These are phyloP conservation scores for Cyclophora punctaria DNA, from an alignment of 2,888 invertebrate genomes.

Conservation along the genomic window DNA sequence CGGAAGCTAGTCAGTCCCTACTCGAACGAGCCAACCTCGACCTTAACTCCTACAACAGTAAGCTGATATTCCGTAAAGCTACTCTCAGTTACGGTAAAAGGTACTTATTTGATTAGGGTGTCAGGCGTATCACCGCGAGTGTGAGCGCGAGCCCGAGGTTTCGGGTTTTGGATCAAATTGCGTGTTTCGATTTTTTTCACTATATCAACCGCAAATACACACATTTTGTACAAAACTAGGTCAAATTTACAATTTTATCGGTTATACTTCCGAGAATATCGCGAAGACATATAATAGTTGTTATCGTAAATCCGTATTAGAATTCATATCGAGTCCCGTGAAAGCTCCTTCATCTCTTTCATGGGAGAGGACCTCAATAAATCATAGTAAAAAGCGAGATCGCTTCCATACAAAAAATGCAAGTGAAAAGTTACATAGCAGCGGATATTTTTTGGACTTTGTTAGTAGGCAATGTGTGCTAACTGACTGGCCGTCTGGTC, in stretches of 20 bases:
- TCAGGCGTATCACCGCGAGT: constrained; percentile 73
- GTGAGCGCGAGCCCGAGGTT: constrained; percentile 67
- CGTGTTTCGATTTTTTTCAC: constrained; percentile 65
- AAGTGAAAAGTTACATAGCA: constrained; percentile 23
- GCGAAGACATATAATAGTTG: constrained; percentile 27
- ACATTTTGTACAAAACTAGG: neutral
- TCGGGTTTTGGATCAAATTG: constrained; percentile 72
- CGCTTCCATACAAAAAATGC: constrained; percentile 48
- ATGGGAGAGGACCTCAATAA: constrained; percentile 56
- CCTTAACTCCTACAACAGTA: constrained; percentile 30
- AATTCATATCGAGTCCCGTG: constrained; percentile 57
- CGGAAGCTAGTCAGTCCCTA: constrained; percentile 64
- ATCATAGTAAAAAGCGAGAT: constrained; percentile 55
- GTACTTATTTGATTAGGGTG: constrained; percentile 76
- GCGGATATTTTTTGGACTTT: constrained; percentile 29
- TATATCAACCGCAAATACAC: constrained; percentile 6
- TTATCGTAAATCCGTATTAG: constrained; percentile 48
- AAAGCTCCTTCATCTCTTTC: constrained; percentile 58
- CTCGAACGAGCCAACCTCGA: constrained; percentile 27
- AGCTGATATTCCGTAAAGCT: constrained; percentile 27
- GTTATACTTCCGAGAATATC: constrained; percentile 1
- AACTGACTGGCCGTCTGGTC: constrained; percentile 57
- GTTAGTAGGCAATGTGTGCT: constrained; percentile 40
- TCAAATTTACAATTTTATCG: constrained; percentile 1
- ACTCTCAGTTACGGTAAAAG: constrained; percentile 58